These are phyloP conservation scores for Cairina moschata DNA, from an alignment of 2,113 vertebrate species.

Conservation along the genomic window DNA sequence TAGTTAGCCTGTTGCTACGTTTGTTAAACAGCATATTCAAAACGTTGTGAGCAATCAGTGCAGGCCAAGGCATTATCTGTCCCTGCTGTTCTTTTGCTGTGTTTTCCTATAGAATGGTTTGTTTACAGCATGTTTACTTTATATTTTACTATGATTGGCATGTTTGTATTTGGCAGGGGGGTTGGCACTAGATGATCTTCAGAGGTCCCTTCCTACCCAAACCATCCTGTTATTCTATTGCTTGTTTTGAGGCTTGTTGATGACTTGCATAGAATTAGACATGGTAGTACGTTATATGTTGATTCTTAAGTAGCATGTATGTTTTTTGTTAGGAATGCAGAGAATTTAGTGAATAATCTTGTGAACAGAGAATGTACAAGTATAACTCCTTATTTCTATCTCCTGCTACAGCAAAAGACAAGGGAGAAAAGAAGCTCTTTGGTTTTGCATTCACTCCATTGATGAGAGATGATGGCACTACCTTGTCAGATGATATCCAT, in stretches of 20 bases:
- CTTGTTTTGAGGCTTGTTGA: not conserved
- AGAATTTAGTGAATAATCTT: not conserved
- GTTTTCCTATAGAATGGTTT: not conserved
- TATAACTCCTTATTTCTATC: not conserved
- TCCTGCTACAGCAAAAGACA: constrained; percentile 90
- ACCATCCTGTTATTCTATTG: not conserved
- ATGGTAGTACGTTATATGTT: not conserved
- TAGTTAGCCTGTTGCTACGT: not conserved
- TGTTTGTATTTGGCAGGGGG: not conserved
- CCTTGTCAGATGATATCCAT: constrained; percentile 92
- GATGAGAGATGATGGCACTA: constrained; percentile 98
- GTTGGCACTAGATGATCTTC: not conserved
- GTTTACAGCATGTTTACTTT: not conserved
- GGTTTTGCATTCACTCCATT: constrained; percentile 95
- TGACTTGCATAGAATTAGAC: not conserved
- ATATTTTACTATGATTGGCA: not conserved
- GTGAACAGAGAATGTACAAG: not conserved
- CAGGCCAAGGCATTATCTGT: not conserved
- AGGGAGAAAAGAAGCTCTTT: constrained; percentile 96
- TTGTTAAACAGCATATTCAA: not conserved
- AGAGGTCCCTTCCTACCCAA: too few species aligned
- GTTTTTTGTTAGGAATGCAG: not conserved
- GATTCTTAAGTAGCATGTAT: not conserved
- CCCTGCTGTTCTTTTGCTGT: not conserved
- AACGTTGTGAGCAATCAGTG: not conserved